phyloP scores from a whole-genome alignment of 2,888 invertebrate species.

The Mythimna pallens region DNA sequence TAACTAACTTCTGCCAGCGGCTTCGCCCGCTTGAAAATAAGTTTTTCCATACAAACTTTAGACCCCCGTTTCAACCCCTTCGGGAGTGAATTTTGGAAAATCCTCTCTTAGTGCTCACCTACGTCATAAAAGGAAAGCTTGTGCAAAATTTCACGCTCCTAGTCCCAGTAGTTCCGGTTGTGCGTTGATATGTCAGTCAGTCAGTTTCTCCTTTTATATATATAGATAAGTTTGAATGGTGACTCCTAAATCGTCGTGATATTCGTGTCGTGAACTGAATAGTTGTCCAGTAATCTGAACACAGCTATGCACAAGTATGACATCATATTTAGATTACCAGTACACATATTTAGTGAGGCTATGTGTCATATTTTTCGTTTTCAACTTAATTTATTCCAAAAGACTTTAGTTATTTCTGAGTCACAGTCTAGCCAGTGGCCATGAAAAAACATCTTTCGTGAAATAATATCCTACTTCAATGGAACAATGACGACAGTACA shows the following conservation, averaged over 20 bases:
- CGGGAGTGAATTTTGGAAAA: too few species aligned
- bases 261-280: background rate
- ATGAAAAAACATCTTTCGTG: slow-evolving; percentile 12
- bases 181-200: too few species aligned
- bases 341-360: background rate
- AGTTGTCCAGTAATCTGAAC: background rate
- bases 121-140: too few species aligned
- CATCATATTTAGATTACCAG: slow-evolving; percentile 30
- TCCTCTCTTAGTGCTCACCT: too few species aligned
- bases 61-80: too few species aligned
- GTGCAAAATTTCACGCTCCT: too few species aligned
- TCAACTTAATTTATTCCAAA: slow-evolving; percentile 44
- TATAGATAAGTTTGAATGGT: background rate
- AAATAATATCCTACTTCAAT: slow-evolving; percentile 10
- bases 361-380: slow-evolving; percentile 30
- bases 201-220: too few species aligned
- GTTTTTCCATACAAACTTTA: too few species aligned
- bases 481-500: slow-evolving; percentile 7
- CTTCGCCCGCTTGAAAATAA: too few species aligned
- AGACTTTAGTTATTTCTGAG: slow-evolving; percentile 30
- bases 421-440: slow-evolving; percentile 47
- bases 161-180: too few species aligned
- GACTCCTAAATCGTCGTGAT: background rate
- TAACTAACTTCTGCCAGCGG: too few species aligned
- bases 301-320: slow-evolving; percentile 21